Evolutionary conservation across 2,888 invertebrate genomes (phyloP).

Genomic region (Apeira syringaria): DNA sequence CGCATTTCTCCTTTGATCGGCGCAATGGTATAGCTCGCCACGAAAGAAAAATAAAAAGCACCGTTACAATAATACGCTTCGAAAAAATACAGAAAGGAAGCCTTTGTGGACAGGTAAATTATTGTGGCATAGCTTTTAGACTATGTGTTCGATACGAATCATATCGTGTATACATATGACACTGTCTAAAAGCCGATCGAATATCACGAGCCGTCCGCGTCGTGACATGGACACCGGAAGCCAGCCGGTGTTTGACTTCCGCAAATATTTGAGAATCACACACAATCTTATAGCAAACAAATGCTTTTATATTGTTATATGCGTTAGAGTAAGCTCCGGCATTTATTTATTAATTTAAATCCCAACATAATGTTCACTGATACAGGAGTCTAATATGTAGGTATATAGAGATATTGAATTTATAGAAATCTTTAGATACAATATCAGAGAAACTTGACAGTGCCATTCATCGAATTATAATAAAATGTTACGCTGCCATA

Average conservation of each 20-base stretch:
- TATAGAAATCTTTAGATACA: too few species aligned
- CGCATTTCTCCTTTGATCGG: constrained; percentile 25
- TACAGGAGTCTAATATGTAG: too few species aligned
- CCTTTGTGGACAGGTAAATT: constrained; percentile 9
- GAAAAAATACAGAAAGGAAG: constrained; percentile 25
- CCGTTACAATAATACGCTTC: constrained; percentile 23
- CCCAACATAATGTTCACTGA: too few species aligned
- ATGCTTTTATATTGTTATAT: constrained; percentile 19
- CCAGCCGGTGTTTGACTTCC: constrained; percentile 47
- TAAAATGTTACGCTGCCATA: too few species aligned
- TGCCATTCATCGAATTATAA: too few species aligned
- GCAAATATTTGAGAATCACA: constrained; percentile 48
- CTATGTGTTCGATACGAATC: constrained; percentile 18
- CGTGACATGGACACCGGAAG: constrained; percentile 45
- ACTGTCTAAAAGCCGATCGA: constrained; percentile 38
- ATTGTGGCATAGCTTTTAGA: constrained; percentile 2
- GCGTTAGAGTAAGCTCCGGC: constrained; percentile 10
- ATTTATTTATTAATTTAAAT: too few species aligned
- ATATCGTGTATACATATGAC: constrained; percentile 22
- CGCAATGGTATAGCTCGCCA: constrained; percentile 17
- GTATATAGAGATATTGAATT: too few species aligned
- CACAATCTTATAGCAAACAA: constrained; percentile 41
- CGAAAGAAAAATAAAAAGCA: constrained; percentile 20
- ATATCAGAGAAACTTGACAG: too few species aligned
- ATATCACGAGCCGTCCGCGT: constrained; percentile 36